Conservation (phyloP, 2,113 vertebrate genomes). For the Fulica atra region DNA sequence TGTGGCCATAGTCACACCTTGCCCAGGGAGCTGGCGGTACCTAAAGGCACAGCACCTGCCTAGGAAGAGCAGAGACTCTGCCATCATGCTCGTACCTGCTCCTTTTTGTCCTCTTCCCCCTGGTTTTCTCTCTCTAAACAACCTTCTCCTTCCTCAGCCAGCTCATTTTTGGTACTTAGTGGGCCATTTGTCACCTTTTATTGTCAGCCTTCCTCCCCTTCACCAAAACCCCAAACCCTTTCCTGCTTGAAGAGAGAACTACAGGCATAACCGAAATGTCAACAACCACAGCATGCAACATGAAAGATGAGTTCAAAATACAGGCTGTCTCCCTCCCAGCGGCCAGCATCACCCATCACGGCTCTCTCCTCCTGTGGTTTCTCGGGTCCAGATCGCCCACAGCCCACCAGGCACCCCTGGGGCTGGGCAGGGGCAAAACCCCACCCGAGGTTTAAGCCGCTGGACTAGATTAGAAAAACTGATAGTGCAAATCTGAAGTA, state of each 20-base stretch:
- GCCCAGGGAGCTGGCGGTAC: not conserved
- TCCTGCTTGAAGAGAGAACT: conserved; percentile 25
- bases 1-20: rapidly evolving
- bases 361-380: not conserved
- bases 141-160: not conserved
- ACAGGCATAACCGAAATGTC: not conserved
- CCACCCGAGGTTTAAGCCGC: rapidly evolving
- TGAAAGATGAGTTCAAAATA: not conserved
- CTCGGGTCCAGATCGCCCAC: rapidly evolving
- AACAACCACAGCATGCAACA: not conserved
- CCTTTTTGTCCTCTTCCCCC: not conserved
- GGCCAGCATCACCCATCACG: not conserved
- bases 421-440: not conserved
- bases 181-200: not conserved
- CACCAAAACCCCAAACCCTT: conserved; percentile 42
- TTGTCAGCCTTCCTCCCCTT: not conserved
- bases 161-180: not conserved
- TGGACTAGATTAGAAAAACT: not conserved
- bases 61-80: not conserved
- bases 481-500: not conserved
- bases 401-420: not conserved
- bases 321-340: not conserved
- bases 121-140: not conserved
- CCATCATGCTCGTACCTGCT: not conserved
- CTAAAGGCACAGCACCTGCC: not conserved